Percentiles rank a stretch among this genome's conserved stretches.
These are phyloP conservation scores for Larimichthys crocea DNA, from an alignment of 2,113 vertebrate species.

Conservation along the genomic window DNA sequence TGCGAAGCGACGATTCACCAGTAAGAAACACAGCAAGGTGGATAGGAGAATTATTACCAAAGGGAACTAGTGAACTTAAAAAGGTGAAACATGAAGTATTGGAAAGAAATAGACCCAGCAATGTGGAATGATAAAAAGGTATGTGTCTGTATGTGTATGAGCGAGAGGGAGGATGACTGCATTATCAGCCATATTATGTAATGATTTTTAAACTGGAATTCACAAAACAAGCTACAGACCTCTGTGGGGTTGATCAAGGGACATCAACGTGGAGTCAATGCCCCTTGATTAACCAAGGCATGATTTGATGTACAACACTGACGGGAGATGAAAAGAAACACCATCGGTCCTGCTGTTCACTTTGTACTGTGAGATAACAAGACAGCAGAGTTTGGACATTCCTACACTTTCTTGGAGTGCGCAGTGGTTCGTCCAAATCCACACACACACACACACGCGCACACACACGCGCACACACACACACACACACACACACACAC, in stretches of 20 bases:
- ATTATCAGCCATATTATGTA: not conserved
- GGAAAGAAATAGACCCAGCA: not conserved
- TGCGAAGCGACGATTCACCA: constrained; percentile 91
- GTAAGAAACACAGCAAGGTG: constrained; percentile 81
- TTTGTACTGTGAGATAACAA: constrained; percentile 1
- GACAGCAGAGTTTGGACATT: constrained; percentile 24
- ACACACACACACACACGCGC: not conserved
- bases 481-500: not conserved
- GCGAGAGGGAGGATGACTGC: not conserved
- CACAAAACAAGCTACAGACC: not conserved
- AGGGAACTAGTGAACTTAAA: not conserved
- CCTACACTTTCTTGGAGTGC: not conserved
- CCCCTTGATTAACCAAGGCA: not conserved
- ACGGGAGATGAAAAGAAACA: not conserved
- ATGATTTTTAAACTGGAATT: not conserved
- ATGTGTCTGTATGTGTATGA: not conserved
- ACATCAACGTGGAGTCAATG: not conserved
- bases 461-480: not conserved
- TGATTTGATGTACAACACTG: not conserved
- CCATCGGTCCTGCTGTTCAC: not conserved
- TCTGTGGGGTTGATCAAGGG: not conserved
- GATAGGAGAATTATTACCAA: not conserved
- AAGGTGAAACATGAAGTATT: not conserved
- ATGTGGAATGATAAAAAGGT: not conserved
- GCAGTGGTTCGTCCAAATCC: not conserved